phyloP scores from a whole-genome alignment of 1,140 invertebrate genomes.

The Rhynchophorus ferrugineus region DNA sequence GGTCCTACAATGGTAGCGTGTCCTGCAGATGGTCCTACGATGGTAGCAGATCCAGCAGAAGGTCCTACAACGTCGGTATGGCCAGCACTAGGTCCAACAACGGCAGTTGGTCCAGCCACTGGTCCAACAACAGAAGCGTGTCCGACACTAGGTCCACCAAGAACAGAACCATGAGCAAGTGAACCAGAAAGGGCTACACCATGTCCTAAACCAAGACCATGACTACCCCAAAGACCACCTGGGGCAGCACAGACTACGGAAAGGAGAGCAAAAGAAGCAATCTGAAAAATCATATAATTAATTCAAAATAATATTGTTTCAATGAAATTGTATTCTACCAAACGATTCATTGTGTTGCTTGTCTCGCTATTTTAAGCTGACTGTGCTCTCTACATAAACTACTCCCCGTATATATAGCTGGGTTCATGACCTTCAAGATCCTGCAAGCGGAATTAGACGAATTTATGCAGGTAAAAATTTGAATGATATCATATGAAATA shows the following conservation, averaged over 20 bases:
- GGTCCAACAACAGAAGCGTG: neutral
- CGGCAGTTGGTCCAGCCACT: neutral
- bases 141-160: constrained; percentile 4
- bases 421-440: constrained; percentile 6
- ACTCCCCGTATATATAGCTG: constrained; percentile 18
- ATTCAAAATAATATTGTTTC: neutral
- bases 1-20: constrained; percentile 13
- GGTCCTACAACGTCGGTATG: constrained; percentile 5
- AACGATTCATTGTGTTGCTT: constrained; percentile 23
- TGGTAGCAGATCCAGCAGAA: neutral
- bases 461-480: no score
- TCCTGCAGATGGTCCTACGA: constrained; percentile 1
- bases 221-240: constrained; percentile 6
- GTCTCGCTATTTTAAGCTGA: constrained; percentile 16
- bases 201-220: constrained; percentile 9
- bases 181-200: neutral
- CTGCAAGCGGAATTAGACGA: neutral
- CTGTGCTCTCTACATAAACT: constrained; percentile 10
- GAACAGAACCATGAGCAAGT: neutral
- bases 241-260: constrained; percentile 24
- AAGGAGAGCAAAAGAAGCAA: constrained; percentile 22
- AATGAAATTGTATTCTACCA: no score
- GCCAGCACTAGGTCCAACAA: neutral
- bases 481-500: no score
- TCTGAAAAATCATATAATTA: constrained; percentile 10